These are phyloP conservation scores for Tortricodes alternella DNA, from an alignment of 2,888 invertebrate genomes.

Conservation along the genomic window DNA sequence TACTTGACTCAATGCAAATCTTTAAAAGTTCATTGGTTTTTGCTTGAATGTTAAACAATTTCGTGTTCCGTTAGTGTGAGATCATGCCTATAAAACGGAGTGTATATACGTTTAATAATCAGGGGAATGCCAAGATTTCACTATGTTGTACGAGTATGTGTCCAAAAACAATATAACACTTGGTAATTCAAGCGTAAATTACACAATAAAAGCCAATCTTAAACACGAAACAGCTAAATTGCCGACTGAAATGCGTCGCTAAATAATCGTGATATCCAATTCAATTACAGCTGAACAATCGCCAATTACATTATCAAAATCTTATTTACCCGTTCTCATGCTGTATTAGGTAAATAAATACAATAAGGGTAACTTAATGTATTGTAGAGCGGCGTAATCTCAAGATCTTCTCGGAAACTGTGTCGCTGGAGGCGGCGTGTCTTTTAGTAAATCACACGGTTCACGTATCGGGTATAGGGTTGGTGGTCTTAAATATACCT, in stretches of 20 bases:
- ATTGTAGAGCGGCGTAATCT: constrained; percentile 57
- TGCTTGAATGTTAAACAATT: neutral
- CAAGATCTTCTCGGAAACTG: constrained; percentile 64
- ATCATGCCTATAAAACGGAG: neutral
- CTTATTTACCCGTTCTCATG: constrained; percentile 56
- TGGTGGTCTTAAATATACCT: constrained; percentile 30
- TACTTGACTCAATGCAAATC: neutral
- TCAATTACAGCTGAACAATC: constrained; percentile 58
- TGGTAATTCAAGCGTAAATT: constrained; percentile 8
- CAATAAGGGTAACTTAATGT: constrained; percentile 39
- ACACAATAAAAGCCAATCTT: neutral
- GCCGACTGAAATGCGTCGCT: constrained; percentile 31
- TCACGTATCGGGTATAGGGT: constrained; percentile 51
- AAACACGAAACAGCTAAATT: constrained; percentile 27
- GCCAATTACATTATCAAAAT: constrained; percentile 63
- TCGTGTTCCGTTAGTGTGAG: neutral
- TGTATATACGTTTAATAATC: neutral
- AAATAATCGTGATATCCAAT: constrained; percentile 58
- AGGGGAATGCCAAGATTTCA: neutral
- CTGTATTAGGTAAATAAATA: constrained; percentile 62
- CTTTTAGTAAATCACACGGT: constrained; percentile 63
- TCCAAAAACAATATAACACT: constrained; percentile 3
- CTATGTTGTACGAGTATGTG: constrained; percentile 2
- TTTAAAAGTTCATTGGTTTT: neutral
- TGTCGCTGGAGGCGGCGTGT: constrained; percentile 62